Percentiles rank a stretch among this genome's conserved stretches.
These are phyloP conservation scores for Amphiprion ocellaris DNA, from an alignment of 2,113 vertebrate genomes.

Conservation along the genomic window DNA sequence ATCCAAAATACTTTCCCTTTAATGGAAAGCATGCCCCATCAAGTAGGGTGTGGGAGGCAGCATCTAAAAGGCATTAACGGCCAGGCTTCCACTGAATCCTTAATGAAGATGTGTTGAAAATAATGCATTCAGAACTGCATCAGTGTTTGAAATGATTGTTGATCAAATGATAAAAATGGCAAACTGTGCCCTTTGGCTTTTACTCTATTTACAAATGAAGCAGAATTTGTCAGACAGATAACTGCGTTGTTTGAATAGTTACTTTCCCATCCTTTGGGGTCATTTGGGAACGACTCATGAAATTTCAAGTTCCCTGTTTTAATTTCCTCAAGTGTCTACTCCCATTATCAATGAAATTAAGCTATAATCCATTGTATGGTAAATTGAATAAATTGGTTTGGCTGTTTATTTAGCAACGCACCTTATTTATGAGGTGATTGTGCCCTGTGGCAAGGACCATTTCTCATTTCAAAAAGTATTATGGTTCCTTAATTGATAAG, in stretches of 20 bases:
- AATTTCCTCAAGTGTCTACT: slow-evolving; percentile 64
- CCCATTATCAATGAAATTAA: slow-evolving; percentile 73
- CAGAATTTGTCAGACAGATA: slow-evolving; percentile 11
- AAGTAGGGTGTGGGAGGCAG: slow-evolving; percentile 73
- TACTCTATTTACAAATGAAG: slow-evolving; percentile 5
- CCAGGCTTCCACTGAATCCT: slow-evolving; percentile 62
- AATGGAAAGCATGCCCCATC: slow-evolving; percentile 73
- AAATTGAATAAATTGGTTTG: slow-evolving; percentile 77
- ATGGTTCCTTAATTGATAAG: slow-evolving; percentile 82
- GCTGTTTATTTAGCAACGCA: slow-evolving; percentile 67
- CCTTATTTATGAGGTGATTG: slow-evolving; percentile 77
- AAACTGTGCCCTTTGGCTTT: slow-evolving; percentile 48
- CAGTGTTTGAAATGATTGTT: slow-evolving; percentile 59
- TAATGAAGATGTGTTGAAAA: slow-evolving; percentile 60
- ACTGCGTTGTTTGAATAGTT: slow-evolving; percentile 42
- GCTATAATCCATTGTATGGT: slow-evolving; percentile 73
- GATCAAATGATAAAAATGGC: slow-evolving; percentile 44
- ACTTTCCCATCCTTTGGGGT: slow-evolving; percentile 51
- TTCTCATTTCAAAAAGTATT: slow-evolving; percentile 80
- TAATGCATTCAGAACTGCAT: slow-evolving; percentile 39
- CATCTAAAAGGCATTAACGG: slow-evolving; percentile 74
- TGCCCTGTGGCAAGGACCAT: slow-evolving; percentile 72
- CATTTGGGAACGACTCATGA: slow-evolving; percentile 52
- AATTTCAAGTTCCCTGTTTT: slow-evolving; percentile 59
- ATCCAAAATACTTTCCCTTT: slow-evolving; percentile 69